Conservation (phyloP, 2,888 invertebrate species). For the Synanthedon vespiformis region DNA sequence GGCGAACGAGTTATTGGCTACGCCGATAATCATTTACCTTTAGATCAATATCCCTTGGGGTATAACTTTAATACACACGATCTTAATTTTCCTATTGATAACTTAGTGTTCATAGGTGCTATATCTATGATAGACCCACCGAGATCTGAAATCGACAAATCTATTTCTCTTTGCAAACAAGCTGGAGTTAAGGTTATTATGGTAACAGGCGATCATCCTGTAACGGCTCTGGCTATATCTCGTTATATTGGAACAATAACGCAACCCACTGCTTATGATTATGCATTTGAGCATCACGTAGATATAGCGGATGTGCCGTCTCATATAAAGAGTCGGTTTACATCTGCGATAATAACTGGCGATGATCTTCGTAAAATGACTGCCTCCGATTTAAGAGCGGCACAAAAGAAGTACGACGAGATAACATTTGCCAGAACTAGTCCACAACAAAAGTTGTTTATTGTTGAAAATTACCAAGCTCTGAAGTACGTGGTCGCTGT, state of each 20-base stretch:
- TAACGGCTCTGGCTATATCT: slow-evolving; percentile 80
- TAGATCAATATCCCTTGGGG: slow-evolving; percentile 56
- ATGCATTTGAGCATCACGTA: slow-evolving; percentile 72
- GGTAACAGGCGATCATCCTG: slow-evolving; percentile 82
- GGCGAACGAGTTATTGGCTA: slow-evolving; percentile 90
- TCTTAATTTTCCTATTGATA: slow-evolving; percentile 75
- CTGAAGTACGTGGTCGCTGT: slow-evolving; percentile 86
- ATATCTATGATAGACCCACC: slow-evolving; percentile 82
- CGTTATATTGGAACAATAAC: slow-evolving; percentile 75
- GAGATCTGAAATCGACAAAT: slow-evolving; percentile 73
- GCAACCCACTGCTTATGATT: slow-evolving; percentile 76
- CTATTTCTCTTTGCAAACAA: slow-evolving; percentile 74
- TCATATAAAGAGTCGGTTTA: slow-evolving; percentile 50
- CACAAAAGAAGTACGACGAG: slow-evolving; percentile 73
- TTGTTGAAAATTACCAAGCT: slow-evolving; percentile 84
- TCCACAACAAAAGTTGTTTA: slow-evolving; percentile 76
- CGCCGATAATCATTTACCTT: slow-evolving; percentile 76
- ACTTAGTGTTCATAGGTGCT: slow-evolving; percentile 72
- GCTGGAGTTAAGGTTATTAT: slow-evolving; percentile 80
- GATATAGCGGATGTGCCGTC: slow-evolving; percentile 61
- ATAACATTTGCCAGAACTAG: slow-evolving; percentile 81
- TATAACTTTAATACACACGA: slow-evolving; percentile 70
- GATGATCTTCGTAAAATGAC: slow-evolving; percentile 72
- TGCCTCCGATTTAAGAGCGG: slow-evolving; percentile 62
- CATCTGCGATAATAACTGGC: slow-evolving; percentile 52